Percentiles rank a stretch among this genome's conserved stretches.
Conservation (phyloP, 2,888 invertebrate genomes). For the Homarus gammarus region DNA sequence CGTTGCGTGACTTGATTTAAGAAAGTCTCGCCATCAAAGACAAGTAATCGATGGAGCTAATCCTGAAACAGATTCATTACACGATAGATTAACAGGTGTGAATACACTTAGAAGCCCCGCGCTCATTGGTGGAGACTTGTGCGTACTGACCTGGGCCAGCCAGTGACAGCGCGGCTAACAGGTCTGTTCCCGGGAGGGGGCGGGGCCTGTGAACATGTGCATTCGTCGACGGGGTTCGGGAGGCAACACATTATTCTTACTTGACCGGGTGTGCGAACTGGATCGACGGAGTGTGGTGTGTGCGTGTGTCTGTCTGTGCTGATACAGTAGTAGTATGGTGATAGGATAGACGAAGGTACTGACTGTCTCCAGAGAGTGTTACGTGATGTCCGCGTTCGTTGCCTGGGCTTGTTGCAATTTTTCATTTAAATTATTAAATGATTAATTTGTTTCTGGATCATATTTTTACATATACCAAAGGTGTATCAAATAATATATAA, state of each 20-base stretch:
- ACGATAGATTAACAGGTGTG: slow-evolving; percentile 43
- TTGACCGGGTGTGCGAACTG: slow-evolving; percentile 37
- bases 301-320: neutral
- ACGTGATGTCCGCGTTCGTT: neutral
- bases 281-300: slow-evolving; percentile 22
- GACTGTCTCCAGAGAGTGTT: no score
- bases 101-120: slow-evolving; percentile 15
- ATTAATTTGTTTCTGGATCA: neutral
- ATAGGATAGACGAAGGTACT: neutral
- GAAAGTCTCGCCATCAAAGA: neutral
- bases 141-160: slow-evolving; percentile 16
- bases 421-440: neutral
- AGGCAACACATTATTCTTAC: slow-evolving; percentile 43
- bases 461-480: neutral
- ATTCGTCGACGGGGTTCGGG: slow-evolving; percentile 31
- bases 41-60: neutral
- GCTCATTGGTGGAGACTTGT: slow-evolving; percentile 11
- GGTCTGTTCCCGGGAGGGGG: slow-evolving; percentile 18
- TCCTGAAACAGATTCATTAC: slow-evolving; percentile 29
- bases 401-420: neutral
- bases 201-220: slow-evolving; percentile 58
- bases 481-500: neutral
- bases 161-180: slow-evolving; percentile 35
- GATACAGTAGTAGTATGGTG: neutral
- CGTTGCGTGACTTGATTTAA: neutral